phyloP scores from a whole-genome alignment of 2,113 vertebrate genomes.

The Periophthalmus modestus region DNA sequence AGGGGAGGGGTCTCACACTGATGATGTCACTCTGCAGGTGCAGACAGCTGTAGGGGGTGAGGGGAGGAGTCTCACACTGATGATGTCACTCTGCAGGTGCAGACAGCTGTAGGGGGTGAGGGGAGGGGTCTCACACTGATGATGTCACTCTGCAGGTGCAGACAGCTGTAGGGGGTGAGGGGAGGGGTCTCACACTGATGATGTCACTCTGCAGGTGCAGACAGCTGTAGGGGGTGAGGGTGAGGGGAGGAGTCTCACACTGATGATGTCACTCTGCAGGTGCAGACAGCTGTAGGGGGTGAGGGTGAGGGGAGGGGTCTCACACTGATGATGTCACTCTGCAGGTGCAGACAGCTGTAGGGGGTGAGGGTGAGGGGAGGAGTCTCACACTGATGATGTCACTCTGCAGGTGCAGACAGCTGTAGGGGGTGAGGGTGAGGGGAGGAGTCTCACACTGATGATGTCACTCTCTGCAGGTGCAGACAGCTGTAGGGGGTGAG shows the following conservation, averaged over 20 bases:
- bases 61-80: neutral
- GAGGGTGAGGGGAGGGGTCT: neutral
- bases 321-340: neutral
- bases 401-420: constrained; percentile 66
- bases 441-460: neutral
- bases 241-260: neutral
- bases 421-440: constrained; percentile 45
- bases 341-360: constrained; percentile 74
- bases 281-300: constrained; percentile 80
- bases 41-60: constrained; percentile 74
- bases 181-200: neutral
- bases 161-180: constrained; percentile 74
- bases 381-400: neutral
- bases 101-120: constrained; percentile 74
- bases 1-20: neutral
- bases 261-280: neutral
- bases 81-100: neutral
- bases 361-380: too few species aligned
- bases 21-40: neutral
- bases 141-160: neutral
- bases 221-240: constrained; percentile 82
- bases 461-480: neutral
- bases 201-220: neutral
- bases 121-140: neutral
- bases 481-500: constrained; percentile 82